Percentiles rank a stretch among this genome's conserved stretches.
Conservation (phyloP, 2,797 vertebrate genomes). For the Hozukius guyotensis region DNA sequence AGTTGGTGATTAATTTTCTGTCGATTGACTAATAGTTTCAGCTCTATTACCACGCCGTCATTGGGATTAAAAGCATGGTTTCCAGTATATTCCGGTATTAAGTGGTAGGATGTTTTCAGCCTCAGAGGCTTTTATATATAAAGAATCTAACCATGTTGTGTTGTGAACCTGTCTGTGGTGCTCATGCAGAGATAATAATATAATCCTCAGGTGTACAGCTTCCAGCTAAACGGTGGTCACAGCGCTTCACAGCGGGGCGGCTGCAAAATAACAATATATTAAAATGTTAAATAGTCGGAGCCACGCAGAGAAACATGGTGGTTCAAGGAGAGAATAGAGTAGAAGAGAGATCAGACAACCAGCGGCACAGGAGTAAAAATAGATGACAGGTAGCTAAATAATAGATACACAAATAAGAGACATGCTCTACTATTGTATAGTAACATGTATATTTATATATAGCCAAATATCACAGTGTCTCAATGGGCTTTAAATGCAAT, state of each 20-base stretch:
- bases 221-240: constrained; percentile 2
- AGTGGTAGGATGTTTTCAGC: neutral
- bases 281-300: neutral
- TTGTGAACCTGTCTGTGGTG: constrained; percentile 33
- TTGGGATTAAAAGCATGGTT: neutral
- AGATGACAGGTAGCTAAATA: constrained; percentile 62
- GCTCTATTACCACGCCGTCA: neutral
- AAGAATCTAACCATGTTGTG: neutral
- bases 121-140: neutral
- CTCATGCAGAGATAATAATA: constrained; percentile 19
- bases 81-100: neutral
- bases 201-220: constrained; percentile 17
- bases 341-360: neutral
- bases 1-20: too few species aligned
- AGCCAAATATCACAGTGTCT: neutral
- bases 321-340: neutral
- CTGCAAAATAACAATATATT: neutral
- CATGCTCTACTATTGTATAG: neutral
- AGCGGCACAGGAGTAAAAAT: constrained; percentile 51
- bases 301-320: neutral
- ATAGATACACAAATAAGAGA: constrained; percentile 49
- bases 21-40: too few species aligned
- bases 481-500: too few species aligned
- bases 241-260: neutral
- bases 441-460: neutral